These are phyloP conservation scores for Tupaia chinensis DNA, from an alignment of 2,113 vertebrate genomes.

Conservation along the genomic window DNA sequence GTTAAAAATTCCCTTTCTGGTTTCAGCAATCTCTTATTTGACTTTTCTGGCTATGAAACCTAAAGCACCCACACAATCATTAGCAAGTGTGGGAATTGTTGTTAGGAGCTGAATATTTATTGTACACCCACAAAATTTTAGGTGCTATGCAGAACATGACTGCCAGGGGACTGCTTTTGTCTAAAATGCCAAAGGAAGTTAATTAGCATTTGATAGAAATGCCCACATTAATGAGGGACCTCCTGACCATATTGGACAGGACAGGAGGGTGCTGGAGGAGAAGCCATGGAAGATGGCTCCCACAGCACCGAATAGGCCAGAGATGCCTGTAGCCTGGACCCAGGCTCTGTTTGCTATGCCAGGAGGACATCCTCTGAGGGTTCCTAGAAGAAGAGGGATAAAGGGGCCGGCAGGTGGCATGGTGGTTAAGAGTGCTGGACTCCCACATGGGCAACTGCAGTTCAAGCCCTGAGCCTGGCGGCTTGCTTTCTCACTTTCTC, in stretches of 20 bases:
- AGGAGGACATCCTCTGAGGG: neutral
- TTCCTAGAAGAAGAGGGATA: neutral
- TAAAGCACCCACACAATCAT: slow-evolving; percentile 67
- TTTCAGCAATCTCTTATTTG: slow-evolving; percentile 55
- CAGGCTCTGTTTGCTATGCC: accelerated
- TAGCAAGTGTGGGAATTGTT: slow-evolving; percentile 70
- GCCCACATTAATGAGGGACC: neutral
- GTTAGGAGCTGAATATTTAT: slow-evolving; percentile 72
- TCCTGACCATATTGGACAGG: neutral
- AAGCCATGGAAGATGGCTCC: neutral
- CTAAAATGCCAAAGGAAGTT: slow-evolving; percentile 59
- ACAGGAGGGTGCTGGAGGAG: neutral
- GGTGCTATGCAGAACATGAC: slow-evolving; percentile 29
- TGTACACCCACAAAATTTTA: slow-evolving; percentile 70
- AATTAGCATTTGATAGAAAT: slow-evolving; percentile 49
- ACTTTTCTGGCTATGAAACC: slow-evolving; percentile 66
- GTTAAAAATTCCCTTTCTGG: slow-evolving; percentile 24
- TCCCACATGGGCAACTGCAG: no score
- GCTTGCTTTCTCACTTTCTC: no score
- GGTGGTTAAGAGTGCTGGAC: no score
- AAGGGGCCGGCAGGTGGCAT: neutral
- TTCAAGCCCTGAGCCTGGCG: no score
- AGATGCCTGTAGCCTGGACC: neutral
- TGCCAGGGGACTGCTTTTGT: slow-evolving; percentile 63
- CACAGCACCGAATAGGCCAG: neutral